A percentile compares a stretch with the other conserved stretches of the same genome.
phyloP scores from a whole-genome alignment of 1,140 invertebrate genomes.

The Drosophila parvula region DNA sequence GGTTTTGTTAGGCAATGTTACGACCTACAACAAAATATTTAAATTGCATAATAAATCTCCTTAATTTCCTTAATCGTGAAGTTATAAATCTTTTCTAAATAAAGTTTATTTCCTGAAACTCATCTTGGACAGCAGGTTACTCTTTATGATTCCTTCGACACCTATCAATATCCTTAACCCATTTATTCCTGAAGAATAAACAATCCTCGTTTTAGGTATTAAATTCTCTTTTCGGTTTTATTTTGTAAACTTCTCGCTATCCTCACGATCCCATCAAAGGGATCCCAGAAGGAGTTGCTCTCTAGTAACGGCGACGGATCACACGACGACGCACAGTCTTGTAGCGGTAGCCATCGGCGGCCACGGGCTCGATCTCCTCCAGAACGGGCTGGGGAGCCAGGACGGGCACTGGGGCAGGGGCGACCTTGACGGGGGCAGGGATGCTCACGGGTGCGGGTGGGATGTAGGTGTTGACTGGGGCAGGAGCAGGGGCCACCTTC shows the following conservation, averaged over 20 bases:
- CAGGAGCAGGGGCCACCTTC: slow-evolving; percentile 37
- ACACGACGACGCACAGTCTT: slow-evolving; percentile 71
- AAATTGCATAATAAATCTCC: not conserved
- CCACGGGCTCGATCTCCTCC: slow-evolving; percentile 71
- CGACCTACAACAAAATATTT: not conserved
- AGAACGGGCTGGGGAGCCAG: slow-evolving; percentile 64
- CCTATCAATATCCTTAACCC: not conserved
- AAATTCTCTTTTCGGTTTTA: slow-evolving; percentile 59
- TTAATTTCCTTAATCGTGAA: not conserved
- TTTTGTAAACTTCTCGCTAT: slow-evolving; percentile 41
- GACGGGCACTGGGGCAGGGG: slow-evolving; percentile 53
- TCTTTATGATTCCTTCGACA: not conserved
- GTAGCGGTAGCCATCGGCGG: slow-evolving; percentile 73
- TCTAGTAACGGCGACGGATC: slow-evolving; percentile 67
- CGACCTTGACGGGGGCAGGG: slow-evolving; percentile 26
- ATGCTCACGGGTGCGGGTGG: slow-evolving; percentile 30
- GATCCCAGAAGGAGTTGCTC: not conserved
- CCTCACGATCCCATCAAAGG: not conserved
- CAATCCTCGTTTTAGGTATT: not conserved
- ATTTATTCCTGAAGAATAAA: not conserved
- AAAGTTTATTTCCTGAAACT: too few species aligned
- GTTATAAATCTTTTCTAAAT: not conserved
- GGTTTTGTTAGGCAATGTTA: not conserved
- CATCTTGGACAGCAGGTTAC: too few species aligned
- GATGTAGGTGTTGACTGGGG: slow-evolving; percentile 17